phyloP scores from a whole-genome alignment of 2,888 invertebrate genomes.

The Melolontha melolontha region DNA sequence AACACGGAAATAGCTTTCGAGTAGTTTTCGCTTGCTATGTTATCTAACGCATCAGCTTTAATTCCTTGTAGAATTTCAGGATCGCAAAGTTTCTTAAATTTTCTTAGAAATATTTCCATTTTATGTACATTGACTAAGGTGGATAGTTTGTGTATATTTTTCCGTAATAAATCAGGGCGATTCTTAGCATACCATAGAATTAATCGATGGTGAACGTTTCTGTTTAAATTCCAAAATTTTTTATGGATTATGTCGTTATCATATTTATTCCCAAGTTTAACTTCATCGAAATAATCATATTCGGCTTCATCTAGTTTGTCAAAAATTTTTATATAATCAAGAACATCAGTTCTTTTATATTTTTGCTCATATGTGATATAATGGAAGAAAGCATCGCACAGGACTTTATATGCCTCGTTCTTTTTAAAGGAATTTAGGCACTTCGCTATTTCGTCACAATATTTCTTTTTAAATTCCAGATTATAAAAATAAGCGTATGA shows the following conservation, averaged over 20 bases:
- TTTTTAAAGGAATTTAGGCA: slow-evolving; percentile 4
- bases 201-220: too few relatives aligned
- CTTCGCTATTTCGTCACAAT: slow-evolving; percentile 17
- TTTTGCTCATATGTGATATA: too few relatives aligned
- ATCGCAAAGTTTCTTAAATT: neutral
- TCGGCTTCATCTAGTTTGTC: neutral
- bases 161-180: slow-evolving; percentile 5
- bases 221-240: slow-evolving; percentile 1
- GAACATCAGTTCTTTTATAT: neutral
- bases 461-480: slow-evolving; percentile 1
- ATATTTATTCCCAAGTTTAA: neutral
- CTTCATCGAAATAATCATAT: neutral
- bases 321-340: slow-evolving; percentile 13
- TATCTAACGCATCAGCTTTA: neutral
- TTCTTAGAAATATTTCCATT: too few relatives aligned
- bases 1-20: neutral
- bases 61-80: neutral
- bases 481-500: neutral
- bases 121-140: too few relatives aligned
- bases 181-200: slow-evolving; percentile 15
- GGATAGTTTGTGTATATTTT: neutral
- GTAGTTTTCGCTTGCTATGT: neutral
- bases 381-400: neutral
- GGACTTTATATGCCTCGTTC: neutral
- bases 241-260: slow-evolving; percentile 5